Base-by-base conservation (phyloP, 2,797 vertebrate genomes). In the Hylomyscus alleni region DNA sequence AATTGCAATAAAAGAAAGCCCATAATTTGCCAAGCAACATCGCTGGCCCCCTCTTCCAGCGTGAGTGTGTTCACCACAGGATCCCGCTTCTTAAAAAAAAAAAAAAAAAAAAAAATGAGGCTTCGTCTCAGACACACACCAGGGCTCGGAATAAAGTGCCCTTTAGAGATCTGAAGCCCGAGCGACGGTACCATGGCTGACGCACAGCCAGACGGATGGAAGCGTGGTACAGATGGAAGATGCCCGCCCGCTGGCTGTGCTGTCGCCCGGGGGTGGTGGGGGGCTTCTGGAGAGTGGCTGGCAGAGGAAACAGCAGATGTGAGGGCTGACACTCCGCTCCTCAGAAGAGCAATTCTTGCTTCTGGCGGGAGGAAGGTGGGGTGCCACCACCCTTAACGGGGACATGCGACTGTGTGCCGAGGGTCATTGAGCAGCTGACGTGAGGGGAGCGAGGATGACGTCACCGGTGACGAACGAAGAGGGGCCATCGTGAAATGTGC, bases 351-450 rank as follows among this genome's bases (percentile, higher is more conserved):
- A 31, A 91, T 56, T 56, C 88, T 88, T 75, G 47, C 80, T 26
- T 37, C 89, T 78, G 56, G 26, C 44, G 14, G 54, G 92, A 85
- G 76, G 75, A 81, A 95, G 94, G 58, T 52, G 81, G 0, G 44
- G 81, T 91, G 69, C 40, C 0, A 0, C 72, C 6, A 3, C 24
- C n/a, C 37, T 7, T 44, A 8, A 34, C 34, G 44, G 77, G 89
- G 86, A 40, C 92, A 34, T 78, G 95, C 95, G 97, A 91, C 92
- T 60, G 69, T 60, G 69, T 78, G 62, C 8, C 94, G 94, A 95
- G 96, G 96, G 97, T 98, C 97, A 75, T 77, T 0, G 52, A 96
- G 96, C 0, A 22, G 85, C 94, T 98, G 97, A 97, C 83, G 69
- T 4, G 0, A 82, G 96, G 91, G 52, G 62, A 90, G 96, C 34